These are phyloP conservation scores for Amblyteles armatorius DNA, from an alignment of 2,888 invertebrate species.

Conservation along the genomic window DNA sequence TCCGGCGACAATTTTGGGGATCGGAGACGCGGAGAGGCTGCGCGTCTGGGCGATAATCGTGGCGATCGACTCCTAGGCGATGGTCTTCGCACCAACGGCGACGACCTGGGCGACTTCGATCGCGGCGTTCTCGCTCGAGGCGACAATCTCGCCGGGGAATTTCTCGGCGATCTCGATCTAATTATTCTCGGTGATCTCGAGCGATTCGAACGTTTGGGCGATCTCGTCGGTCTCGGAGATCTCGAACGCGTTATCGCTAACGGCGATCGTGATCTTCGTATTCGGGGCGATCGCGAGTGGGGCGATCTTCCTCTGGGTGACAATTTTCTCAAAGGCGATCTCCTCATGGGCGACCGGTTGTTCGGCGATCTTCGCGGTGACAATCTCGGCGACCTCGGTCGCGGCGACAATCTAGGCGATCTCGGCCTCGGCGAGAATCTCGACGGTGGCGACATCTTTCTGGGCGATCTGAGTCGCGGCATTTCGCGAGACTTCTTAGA, in stretches of 20 bases:
- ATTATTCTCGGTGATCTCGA: conserved; percentile 55
- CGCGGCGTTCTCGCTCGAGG: conserved; percentile 64
- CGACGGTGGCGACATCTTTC: conserved; percentile 68
- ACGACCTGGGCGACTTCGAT: conserved; percentile 67
- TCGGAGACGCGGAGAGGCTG: conserved; percentile 69
- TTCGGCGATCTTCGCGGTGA: conserved; percentile 77
- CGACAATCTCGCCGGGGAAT: conserved; percentile 72
- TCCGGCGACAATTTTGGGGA: conserved; percentile 74
- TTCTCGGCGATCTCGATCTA: conserved; percentile 73
- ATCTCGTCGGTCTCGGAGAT: conserved; percentile 69
- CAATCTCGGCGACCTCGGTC: conserved; percentile 82
- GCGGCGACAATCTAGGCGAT: conserved; percentile 68
- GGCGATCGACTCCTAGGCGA: conserved; percentile 73
- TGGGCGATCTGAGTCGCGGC: conserved; percentile 43
- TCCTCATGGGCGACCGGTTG: conserved; percentile 67
- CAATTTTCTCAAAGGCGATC: conserved; percentile 73
- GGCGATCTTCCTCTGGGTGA: conserved; percentile 74
- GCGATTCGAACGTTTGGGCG: conserved; percentile 70
- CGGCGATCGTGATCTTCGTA: conserved; percentile 75
- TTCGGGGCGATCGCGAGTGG: conserved; percentile 75
- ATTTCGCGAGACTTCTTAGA: conserved; percentile 72
- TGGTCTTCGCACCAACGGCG: conserved; percentile 48
- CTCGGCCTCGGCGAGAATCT: conserved; percentile 78
- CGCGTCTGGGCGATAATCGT: conserved; percentile 74
- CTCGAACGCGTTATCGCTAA: conserved; percentile 68